These are phyloP conservation scores for Heliconius hortense DNA, from an alignment of 2,888 invertebrate species.

Conservation along the genomic window DNA sequence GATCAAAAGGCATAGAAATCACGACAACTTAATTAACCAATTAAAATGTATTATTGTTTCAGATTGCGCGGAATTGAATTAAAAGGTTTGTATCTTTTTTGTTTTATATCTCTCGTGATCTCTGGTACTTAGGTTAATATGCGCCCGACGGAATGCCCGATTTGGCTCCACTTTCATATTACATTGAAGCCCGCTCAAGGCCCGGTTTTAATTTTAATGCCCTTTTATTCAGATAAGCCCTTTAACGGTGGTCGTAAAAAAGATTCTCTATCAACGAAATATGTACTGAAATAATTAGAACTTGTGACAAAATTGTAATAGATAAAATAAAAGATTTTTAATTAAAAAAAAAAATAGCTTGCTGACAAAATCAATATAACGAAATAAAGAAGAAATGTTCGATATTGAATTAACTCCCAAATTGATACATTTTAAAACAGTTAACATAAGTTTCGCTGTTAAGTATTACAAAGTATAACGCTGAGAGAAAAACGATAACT, in stretches of 20 bases:
- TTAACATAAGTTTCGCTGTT: not conserved
- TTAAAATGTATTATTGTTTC: conserved; percentile 25
- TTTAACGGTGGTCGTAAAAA: conserved; percentile 13
- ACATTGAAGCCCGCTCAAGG: conserved; percentile 27
- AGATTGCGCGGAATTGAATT: conserved; percentile 15
- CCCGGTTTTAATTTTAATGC: conserved; percentile 29
- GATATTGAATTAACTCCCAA: not conserved
- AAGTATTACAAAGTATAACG: not conserved
- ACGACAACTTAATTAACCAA: not conserved
- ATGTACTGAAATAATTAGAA: not conserved
- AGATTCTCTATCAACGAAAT: conserved; percentile 10
- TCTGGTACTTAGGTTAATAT: conserved; percentile 32
- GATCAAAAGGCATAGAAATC: not conserved
- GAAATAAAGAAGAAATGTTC: not conserved
- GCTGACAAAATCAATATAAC: not conserved
- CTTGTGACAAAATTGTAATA: not conserved
- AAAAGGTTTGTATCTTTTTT: conserved; percentile 27
- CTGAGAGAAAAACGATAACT: conserved; percentile 10
- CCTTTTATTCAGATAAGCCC: conserved; percentile 26
- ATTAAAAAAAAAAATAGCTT: not conserved
- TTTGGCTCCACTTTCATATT: conserved; percentile 30
- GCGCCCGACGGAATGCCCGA: conserved; percentile 26
- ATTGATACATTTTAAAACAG: not conserved
- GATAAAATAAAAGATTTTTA: not conserved
- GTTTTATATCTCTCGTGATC: conserved; percentile 27